Evolutionary conservation across 2,797 vertebrate species (phyloP), one percentile per base, ranked within the genome.

Genomic region (Chrosomus eos): DNA sequence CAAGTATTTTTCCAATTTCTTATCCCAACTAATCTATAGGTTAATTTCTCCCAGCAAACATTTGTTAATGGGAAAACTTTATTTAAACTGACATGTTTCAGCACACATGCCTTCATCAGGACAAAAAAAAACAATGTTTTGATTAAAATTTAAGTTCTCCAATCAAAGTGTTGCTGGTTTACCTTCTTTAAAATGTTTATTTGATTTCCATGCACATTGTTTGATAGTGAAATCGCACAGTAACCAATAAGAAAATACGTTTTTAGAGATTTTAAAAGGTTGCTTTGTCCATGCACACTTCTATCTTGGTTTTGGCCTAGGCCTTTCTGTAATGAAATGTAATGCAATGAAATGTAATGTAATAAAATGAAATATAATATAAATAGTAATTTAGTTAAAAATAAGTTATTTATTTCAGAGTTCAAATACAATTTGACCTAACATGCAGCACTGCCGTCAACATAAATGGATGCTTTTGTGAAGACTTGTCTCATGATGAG

Each of bases 391-490:
- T 31, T 64, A 64, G 11, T 31, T 14, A 31, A 31, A 28, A 64
- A 64, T 31, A 64, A 31, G 26, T 21, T 5, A 26, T 36, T 33
- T 71, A 45, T 16, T 48, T n/a, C 19, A 73, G n/a, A 60, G 16
- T 62, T 4, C 43, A 18, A 28, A 48, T 13, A 43, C 23, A 71
- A 43, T 60, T 2, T 79, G 26, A 31, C 40, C 77, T 78, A 40
- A 81, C 26, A 33, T n/a, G 7, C 26, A n/a, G 55, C 26, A 33
- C n/a, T 53, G 18, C 19, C 19, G n/a, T 18, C 60, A 23, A 40
- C 8, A 74, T 26, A 48, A 83, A 75, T 67, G 10, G 26, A 26
- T 36, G 60, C 9, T 53, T 83, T 75, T 75, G 71, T 75, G 81
- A 82, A 36, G 26, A 73, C n/a, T 3, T 67, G 9, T 28, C 51